Base-by-base conservation (phyloP, 2,113 vertebrate species). In the Aegithalos caudatus region DNA sequence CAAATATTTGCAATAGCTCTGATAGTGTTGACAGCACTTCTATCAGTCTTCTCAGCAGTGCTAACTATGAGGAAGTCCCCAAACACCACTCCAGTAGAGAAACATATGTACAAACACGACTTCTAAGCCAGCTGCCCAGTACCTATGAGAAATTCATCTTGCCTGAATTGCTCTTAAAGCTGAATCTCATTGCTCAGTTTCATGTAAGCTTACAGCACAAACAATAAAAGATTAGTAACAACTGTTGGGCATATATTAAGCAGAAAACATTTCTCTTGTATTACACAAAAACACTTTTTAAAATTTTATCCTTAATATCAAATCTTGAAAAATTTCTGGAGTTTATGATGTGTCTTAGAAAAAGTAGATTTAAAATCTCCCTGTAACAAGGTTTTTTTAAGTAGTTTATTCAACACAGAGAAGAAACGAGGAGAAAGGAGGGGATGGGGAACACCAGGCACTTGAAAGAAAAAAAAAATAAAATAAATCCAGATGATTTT, bases 1-100 rank as follows among this genome's bases (percentile, higher is more conserved):
- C 48, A 92, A 57, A 86, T 92, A 90, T 86, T 92, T 88, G 13
- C 78, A 76, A 9, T 44, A 37, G 4, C 33, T 92, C 28, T 72
- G 37, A 40, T 40, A 72, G 51, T 14, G 11, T 51, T 93, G 74
- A 40, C 37, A 82, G 20, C 28, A 25, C 67, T 85, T 85, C 27
- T 35, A 38, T 37, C 23, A 48, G 31, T 88, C 19, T 85, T 85
- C 35, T 74, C 70, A 80, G 53, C 44, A 47, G 15, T 0, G 1
- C n/a, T 62, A 56, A 38, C 56, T 51, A 9, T 47, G 38, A 56
- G 31, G 29, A 79, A 35, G 67, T 88, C 83, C 28, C 83, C 54
- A 73, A 54, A 69, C 45, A 86, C 45, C 15, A 40, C 23, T 81
- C 58, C 44, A 71, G 45, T 47, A n/a, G 64, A 73, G 72, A 90